These are phyloP conservation scores for Caenorhabditis inopinata DNA, from an alignment of 1,140 invertebrate genomes.

Conservation along the genomic window DNA sequence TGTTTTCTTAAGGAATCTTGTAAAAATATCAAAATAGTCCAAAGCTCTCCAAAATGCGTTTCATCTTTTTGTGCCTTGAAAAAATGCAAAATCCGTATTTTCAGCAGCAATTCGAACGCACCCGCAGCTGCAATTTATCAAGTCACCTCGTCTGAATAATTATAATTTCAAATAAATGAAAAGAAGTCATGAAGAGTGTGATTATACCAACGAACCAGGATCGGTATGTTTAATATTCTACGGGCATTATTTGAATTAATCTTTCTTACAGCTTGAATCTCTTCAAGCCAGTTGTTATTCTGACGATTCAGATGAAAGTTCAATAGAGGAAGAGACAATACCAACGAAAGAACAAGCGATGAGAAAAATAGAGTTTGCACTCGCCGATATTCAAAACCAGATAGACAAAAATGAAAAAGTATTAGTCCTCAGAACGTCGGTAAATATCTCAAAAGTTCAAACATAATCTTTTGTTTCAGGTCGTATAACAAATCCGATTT, in stretches of 20 bases:
- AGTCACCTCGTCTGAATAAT: too few relatives aligned
- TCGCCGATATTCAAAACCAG: neutral
- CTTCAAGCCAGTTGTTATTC: neutral
- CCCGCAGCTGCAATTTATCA: too few relatives aligned
- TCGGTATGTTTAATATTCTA: neutral
- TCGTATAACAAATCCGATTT: neutral
- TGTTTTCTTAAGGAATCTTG: too few relatives aligned
- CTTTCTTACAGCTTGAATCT: neutral
- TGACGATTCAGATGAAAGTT: neutral
- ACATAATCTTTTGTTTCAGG: neutral
- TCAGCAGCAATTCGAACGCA: too few relatives aligned
- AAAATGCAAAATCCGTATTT: too few relatives aligned
- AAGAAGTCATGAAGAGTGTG: too few relatives aligned
- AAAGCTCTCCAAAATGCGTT: too few relatives aligned
- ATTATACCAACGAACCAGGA: neutral
- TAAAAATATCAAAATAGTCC: too few relatives aligned
- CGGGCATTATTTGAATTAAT: too few relatives aligned
- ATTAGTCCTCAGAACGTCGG: neutral
- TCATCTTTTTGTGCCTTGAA: too few relatives aligned
- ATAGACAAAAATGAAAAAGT: neutral
- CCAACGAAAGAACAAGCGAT: neutral
- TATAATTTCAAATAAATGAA: too few relatives aligned
- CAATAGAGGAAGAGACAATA: neutral
- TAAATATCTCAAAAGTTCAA: too few relatives aligned
- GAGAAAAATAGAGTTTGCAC: slow-evolving; percentile 1